phyloP scores from a whole-genome alignment of 2,888 invertebrate genomes.

The Neoaliturus tenellus region DNA sequence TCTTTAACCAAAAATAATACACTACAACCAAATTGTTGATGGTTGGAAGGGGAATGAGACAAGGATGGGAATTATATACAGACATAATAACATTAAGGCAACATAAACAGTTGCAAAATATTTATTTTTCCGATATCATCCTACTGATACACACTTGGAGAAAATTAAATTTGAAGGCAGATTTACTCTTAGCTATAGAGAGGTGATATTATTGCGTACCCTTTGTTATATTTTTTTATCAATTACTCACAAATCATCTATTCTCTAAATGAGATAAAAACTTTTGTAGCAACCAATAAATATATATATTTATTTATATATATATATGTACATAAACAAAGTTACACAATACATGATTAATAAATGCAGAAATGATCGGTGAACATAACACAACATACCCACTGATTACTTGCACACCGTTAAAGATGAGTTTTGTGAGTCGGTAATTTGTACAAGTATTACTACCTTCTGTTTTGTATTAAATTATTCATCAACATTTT shows the following conservation, averaged over 20 bases:
- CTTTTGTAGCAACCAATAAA: constrained; percentile 46
- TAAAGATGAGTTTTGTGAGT: not conserved
- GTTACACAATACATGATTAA: constrained; percentile 35
- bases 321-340: constrained; percentile 31
- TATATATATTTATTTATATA: constrained; percentile 3
- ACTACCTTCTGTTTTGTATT: constrained; percentile 13
- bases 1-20: too few species aligned
- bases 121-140: constrained; percentile 53
- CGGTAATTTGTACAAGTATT: constrained; percentile 4
- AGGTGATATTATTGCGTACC: constrained; percentile 52
- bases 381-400: not conserved
- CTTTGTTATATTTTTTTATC: constrained; percentile 32
- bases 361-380: constrained; percentile 6
- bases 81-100: constrained; percentile 47
- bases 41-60: not conserved
- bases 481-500: not conserved
- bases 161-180: constrained; percentile 52
- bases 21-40: not conserved
- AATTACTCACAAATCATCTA: constrained; percentile 39
- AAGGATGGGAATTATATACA: constrained; percentile 11
- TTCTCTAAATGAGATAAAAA: constrained; percentile 40
- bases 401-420: not conserved
- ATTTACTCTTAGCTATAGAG: constrained; percentile 49
- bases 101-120: constrained; percentile 55
- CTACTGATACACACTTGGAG: constrained; percentile 55